phyloP scores from a whole-genome alignment of 1,140 invertebrate species.

The Chironomus tepperi region DNA sequence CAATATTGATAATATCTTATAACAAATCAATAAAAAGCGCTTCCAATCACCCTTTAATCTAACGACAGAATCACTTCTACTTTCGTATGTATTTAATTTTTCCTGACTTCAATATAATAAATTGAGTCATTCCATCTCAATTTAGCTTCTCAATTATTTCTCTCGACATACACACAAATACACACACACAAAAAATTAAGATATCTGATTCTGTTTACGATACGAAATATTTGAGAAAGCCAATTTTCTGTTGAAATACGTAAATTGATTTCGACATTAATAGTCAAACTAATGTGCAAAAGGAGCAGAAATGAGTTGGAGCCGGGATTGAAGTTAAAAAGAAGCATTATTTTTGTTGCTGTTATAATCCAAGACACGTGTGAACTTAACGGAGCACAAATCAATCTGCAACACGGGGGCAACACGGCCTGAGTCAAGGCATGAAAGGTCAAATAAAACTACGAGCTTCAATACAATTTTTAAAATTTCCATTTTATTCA shows the following conservation, averaged over 20 bases:
- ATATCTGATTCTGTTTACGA: background rate
- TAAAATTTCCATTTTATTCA: background rate
- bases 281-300: background rate
- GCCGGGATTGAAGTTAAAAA: background rate
- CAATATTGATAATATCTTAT: too few species aligned
- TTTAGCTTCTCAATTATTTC: too few species aligned
- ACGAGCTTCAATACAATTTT: background rate
- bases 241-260: background rate
- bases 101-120: background rate
- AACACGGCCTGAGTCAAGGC: background rate
- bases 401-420: background rate
- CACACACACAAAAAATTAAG: too few species aligned
- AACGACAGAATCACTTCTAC: too few species aligned
- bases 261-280: slow-evolving; percentile 8
- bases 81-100: background rate
- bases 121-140: background rate
- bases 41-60: too few species aligned
- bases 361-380: slow-evolving; percentile 7
- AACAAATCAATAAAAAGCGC: too few species aligned
- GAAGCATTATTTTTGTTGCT: background rate
- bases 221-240: background rate
- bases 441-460: background rate
- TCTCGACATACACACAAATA: too few species aligned
- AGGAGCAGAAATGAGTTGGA: too few species aligned
- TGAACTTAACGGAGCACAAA: slow-evolving; percentile 6